A percentile compares a stretch with the other conserved stretches of the same genome.
Evolutionary conservation across 2,797 vertebrate species (phyloP).

Genomic region (Triplophysa bombifrons): DNA sequence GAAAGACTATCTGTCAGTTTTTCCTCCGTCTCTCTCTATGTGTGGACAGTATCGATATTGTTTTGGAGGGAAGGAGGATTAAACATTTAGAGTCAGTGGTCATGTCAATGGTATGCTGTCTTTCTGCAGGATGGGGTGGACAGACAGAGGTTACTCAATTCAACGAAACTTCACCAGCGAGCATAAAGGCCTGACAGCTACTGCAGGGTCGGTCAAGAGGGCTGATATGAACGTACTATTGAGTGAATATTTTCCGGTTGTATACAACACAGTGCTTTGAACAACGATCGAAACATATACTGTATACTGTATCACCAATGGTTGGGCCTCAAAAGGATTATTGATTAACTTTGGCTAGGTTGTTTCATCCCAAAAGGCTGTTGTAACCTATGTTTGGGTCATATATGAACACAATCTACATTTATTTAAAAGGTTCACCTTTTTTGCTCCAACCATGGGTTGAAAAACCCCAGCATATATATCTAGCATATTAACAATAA

Average conservation of each 20-base stretch:
- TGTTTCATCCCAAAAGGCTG: too few relatives aligned
- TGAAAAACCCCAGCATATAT: not conserved
- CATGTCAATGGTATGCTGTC: conserved; percentile 43
- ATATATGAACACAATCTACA: too few relatives aligned
- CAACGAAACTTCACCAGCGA: conserved; percentile 36
- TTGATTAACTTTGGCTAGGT: too few relatives aligned
- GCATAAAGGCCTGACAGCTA: conserved; percentile 24
- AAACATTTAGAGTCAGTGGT: conserved; percentile 21
- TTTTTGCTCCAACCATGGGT: too few relatives aligned
- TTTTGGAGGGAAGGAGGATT: conserved; percentile 20
- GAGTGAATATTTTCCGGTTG: too few relatives aligned
- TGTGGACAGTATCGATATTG: conserved; percentile 37
- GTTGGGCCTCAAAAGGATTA: too few relatives aligned
- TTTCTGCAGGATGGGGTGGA: conserved; percentile 44
- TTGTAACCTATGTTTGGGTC: too few relatives aligned
- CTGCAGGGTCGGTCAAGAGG: conserved; percentile 27
- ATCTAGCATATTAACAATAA: not conserved
- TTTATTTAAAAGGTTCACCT: too few relatives aligned
- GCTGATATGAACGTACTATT: not conserved
- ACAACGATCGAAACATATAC: too few relatives aligned
- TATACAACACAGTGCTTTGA: too few relatives aligned
- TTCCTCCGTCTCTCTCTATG: not conserved
- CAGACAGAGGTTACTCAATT: conserved; percentile 50
- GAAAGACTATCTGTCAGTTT: not conserved
- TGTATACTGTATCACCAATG: too few relatives aligned